A percentile compares a stretch with the other conserved stretches of the same genome.
Evolutionary conservation across 2,888 invertebrate species (phyloP).

Genomic region (Cephus sareptanus): DNA sequence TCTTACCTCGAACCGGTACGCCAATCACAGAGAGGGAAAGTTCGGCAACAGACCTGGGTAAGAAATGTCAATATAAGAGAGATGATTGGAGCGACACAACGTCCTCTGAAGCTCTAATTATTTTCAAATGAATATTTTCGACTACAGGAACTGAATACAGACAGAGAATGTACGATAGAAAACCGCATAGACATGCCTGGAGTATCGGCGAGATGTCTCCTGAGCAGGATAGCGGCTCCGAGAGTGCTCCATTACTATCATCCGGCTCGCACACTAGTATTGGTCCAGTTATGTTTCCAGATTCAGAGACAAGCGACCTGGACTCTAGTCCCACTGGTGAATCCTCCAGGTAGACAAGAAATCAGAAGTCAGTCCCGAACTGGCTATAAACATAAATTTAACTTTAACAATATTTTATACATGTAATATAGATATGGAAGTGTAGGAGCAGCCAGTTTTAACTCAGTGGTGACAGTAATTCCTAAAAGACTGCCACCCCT

Average conservation of each 20-base stretch:
- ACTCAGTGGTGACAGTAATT: slow-evolving; percentile 35
- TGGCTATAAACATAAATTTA: slow-evolving; percentile 8
- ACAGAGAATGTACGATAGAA: slow-evolving; percentile 23
- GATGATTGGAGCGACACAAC: not conserved
- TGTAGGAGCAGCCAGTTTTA: slow-evolving; percentile 34
- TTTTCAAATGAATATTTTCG: not conserved
- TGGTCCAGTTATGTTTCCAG: slow-evolving; percentile 50
- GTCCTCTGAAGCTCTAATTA: not conserved
- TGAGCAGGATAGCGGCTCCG: slow-evolving; percentile 55
- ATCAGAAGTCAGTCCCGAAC: not conserved
- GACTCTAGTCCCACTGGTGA: slow-evolving; percentile 38
- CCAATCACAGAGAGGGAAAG: slow-evolving; percentile 8
- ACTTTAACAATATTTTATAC: not conserved
- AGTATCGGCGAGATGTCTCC: slow-evolving; percentile 17
- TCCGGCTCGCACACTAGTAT: slow-evolving; percentile 50
- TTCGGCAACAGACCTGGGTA: slow-evolving; percentile 7
- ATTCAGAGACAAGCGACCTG: slow-evolving; percentile 58
- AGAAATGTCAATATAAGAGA: slow-evolving; percentile 6
- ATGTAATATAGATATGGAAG: slow-evolving; percentile 43
- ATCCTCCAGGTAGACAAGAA: slow-evolving; percentile 37
- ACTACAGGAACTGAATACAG: not conserved
- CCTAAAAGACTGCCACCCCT: slow-evolving; percentile 41
- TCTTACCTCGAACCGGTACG: slow-evolving; percentile 1
- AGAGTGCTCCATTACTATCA: slow-evolving; percentile 57
- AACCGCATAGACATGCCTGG: slow-evolving; percentile 35